Evolutionary conservation across 2,888 invertebrate species (phyloP).

Genomic region (Nomada flava): DNA sequence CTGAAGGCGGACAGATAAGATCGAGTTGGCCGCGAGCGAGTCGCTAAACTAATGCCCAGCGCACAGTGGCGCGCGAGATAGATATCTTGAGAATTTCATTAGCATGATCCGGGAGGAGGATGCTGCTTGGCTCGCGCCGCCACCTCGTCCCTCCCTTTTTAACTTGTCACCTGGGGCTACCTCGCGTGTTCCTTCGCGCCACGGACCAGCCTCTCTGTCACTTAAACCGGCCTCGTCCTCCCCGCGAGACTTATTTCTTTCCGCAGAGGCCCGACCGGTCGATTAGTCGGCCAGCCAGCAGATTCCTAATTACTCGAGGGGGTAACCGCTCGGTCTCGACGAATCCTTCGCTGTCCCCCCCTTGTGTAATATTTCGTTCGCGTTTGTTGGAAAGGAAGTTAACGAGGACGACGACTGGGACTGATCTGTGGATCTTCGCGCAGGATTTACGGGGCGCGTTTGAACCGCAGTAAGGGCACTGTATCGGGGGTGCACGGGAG

Average conservation of each 20-base stretch:
- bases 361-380: too few relatives aligned
- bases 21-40: conserved; percentile 68
- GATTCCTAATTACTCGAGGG: conserved; percentile 16
- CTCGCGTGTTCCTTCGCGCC: conserved; percentile 55
- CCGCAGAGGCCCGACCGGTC: not conserved
- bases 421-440: not conserved
- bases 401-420: not conserved
- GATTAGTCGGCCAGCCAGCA: conserved; percentile 6
- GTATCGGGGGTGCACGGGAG: too few relatives aligned
- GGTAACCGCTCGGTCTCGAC: not conserved
- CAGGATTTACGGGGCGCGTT: not conserved
- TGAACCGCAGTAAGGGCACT: too few relatives aligned
- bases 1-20: conserved; percentile 67
- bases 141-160: conserved; percentile 52
- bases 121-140: conserved; percentile 48
- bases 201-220: conserved; percentile 51
- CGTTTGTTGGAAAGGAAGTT: conserved; percentile 5
- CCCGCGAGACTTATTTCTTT: conserved; percentile 13
- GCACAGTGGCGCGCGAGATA: conserved; percentile 72
- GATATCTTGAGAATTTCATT: conserved; percentile 78
- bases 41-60: conserved; percentile 67
- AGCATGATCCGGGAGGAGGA: conserved; percentile 68
- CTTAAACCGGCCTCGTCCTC: conserved; percentile 24
- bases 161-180: conserved; percentile 63
- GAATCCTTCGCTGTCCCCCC: too few relatives aligned